Base-by-base conservation (phyloP, 2,888 invertebrate species). In the Gibbula magus region DNA sequence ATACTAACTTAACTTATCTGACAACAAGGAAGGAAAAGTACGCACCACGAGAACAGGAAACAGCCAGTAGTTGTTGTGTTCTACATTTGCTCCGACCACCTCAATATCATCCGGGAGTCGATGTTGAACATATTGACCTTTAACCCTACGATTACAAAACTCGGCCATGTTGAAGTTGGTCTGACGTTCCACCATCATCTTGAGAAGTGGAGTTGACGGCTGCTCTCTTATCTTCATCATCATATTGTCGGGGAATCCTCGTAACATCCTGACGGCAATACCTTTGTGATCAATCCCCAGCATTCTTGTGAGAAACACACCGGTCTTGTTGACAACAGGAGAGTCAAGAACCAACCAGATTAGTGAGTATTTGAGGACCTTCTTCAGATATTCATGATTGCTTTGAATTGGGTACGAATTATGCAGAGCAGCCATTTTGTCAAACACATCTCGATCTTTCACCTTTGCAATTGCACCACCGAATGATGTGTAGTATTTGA, bases 1-100 rank as follows among this genome's bases (percentile, higher is more conserved):
- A 67, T 2, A 10, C 25, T 67, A 67, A 67, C 0, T 8, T 67
- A 5, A n/a, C n/a, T n/a, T n/a, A n/a, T n/a, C n/a, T n/a, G n/a
- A n/a, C n/a, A 67, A 29, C 25, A 16, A 29, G 13, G 29, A 25
- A 22, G 22, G 22, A 25, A 5, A 53, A 67, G 5, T 22, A 88
- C 91, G 88, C 86, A 93, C 92, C 87, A 92, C 91, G 22, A 93
- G 53, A 66, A 93, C 88, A 8, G 93, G 93, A 84, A 91, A 93
- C 51, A 93, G 88, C 93, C 93, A 93, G 82, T 91, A 91, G 83
- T 92, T 92, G 77, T 91, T 91, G 32, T 88, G 81, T n/a, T 82
- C 73, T 0, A 90, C 90, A 20, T 88, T 86, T 61, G 78, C 80
- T 3, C 93, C 93, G 22, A 92, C 91, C n/a, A 88, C 79, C 5